phyloP scores from a whole-genome alignment of 1,140 invertebrate genomes.

The Drosophila setifemur region DNA sequence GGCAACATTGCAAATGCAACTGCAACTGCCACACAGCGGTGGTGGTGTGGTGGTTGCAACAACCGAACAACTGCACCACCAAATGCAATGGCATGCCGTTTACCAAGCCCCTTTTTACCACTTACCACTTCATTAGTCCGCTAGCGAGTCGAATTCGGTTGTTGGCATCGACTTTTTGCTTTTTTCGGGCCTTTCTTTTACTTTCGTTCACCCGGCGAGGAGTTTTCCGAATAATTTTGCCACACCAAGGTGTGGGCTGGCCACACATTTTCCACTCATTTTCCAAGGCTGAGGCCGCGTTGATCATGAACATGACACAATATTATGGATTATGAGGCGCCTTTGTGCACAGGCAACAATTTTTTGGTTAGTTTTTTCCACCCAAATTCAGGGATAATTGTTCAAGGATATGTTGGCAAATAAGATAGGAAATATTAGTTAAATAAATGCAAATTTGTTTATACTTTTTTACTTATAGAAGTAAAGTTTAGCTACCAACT shows the following conservation, averaged over 20 bases:
- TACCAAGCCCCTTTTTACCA: constrained; percentile 65
- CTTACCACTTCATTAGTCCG: constrained; percentile 73
- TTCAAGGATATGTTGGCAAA: too few relatives aligned
- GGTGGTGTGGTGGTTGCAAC: constrained; percentile 32
- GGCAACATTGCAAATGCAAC: constrained; percentile 10
- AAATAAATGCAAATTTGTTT: too few relatives aligned
- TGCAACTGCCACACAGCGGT: constrained; percentile 16
- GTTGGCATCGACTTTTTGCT: constrained; percentile 8
- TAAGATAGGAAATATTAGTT: background rate
- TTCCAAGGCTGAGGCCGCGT: constrained; percentile 43
- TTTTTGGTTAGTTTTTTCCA: too few relatives aligned
- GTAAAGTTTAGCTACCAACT: too few relatives aligned
- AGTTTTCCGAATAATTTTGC: constrained; percentile 75
- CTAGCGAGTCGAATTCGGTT: constrained; percentile 36
- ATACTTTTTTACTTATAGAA: too few relatives aligned
- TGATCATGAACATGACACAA: constrained; percentile 81
- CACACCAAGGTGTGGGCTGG: constrained; percentile 51
- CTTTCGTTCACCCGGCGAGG: constrained; percentile 61
- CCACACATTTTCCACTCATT: constrained; percentile 39
- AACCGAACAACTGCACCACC: background rate
- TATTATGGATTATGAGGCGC: constrained; percentile 75
- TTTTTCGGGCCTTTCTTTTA: constrained; percentile 59
- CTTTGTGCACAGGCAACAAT: constrained; percentile 17
- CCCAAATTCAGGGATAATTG: too few relatives aligned
- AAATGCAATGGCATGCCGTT: constrained; percentile 47